Base-by-base conservation (phyloP, 2,888 invertebrate species). In the Lathronympha strigana region DNA sequence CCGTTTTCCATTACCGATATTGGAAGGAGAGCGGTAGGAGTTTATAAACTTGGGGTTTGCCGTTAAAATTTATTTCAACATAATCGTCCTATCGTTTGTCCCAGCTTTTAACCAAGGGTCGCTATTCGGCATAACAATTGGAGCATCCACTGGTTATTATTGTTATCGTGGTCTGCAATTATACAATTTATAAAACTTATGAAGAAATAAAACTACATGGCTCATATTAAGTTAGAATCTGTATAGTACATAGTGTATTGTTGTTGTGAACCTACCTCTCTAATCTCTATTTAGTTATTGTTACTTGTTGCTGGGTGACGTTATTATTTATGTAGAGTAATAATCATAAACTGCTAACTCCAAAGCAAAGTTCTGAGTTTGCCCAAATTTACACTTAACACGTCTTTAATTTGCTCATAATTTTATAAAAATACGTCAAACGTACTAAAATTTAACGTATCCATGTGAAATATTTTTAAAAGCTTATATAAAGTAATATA, bases 31-130 rank as follows among this genome's bases (percentile, higher is more conserved):
- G 21, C 55, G 54, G n/a, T 13, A 43, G 33, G 57, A 73, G 71
- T 72, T 75, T 76, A 67, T 66, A 69, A 80, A 82, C 70, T 84
- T 81, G 73, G 76, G 76, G 79, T 80, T 76, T 77, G 76, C 77
- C 72, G 75, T 75, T 73, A 72, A 73, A 73, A 69, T 71, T 72
- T 47, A 23, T 15, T 11, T 33, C 11, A 13, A 11, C 2, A 33
- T 11, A 11, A 33, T 33, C n/a, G n/a, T n/a, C n/a, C n/a, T n/a
- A n/a, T n/a, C n/a, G n/a, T n/a, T n/a, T n/a, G n/a, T n/a, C n/a
- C n/a, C n/a, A n/a, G n/a, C n/a, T n/a, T n/a, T n/a, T n/a, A n/a
- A n/a, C n/a, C n/a, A n/a, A n/a, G n/a, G n/a, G n/a, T n/a, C n/a
- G n/a, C n/a, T n/a, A n/a, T n/a, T n/a, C n/a, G n/a, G n/a, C n/a